Evolutionary conservation across 2,797 vertebrate species (phyloP).

Genomic region (Hydrophis major): DNA sequence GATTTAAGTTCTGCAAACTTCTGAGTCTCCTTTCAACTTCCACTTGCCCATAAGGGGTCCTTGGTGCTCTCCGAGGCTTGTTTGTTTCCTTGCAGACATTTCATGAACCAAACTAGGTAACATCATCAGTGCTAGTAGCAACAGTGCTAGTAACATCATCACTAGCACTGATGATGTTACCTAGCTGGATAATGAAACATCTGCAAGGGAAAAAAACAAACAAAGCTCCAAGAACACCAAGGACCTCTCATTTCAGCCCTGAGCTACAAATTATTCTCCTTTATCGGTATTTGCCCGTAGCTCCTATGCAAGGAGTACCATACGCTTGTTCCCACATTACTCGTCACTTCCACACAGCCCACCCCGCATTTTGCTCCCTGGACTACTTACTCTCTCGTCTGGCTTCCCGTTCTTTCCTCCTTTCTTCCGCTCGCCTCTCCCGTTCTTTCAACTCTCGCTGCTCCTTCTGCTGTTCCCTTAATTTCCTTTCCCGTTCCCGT

Average conservation of each 20-base stretch:
- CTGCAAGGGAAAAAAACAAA: not conserved
- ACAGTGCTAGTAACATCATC: not conserved
- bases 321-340: not conserved
- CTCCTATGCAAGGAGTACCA: not conserved
- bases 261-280: not conserved
- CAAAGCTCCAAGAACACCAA: not conserved
- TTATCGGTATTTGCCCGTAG: not conserved
- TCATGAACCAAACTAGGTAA: not conserved
- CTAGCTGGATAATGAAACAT: not conserved
- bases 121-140: not conserved
- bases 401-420: constrained; percentile 87
- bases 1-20: not conserved
- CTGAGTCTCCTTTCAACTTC: not conserved
- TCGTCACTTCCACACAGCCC: not conserved
- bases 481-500: constrained; percentile 87
- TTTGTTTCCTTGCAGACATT: not conserved
- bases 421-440: constrained; percentile 87
- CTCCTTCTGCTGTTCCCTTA: constrained; percentile 91
- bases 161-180: not conserved
- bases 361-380: not conserved
- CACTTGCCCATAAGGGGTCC: not conserved
- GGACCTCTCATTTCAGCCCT: not conserved
- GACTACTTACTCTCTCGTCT: constrained; percentile 83
- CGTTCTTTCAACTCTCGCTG: constrained; percentile 91
- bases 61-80: not conserved